phyloP scores from a whole-genome alignment of 2,888 invertebrate genomes.

The Cosmia pyralina region DNA sequence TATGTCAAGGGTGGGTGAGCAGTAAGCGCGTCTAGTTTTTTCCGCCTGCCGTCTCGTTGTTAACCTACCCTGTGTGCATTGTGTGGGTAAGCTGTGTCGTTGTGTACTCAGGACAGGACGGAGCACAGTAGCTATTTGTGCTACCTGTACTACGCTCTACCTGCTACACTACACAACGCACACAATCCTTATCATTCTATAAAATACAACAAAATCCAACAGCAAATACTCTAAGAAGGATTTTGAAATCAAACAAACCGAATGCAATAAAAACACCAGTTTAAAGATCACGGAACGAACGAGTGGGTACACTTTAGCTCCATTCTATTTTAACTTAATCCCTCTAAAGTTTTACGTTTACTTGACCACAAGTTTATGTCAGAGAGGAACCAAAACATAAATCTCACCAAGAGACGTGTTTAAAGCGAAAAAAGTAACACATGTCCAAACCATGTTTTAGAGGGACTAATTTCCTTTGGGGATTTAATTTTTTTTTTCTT shows the following conservation, averaged over 20 bases:
- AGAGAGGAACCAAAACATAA: constrained; percentile 84
- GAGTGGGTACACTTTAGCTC: constrained; percentile 63
- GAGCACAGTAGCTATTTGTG: constrained; percentile 85
- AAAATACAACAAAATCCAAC: constrained; percentile 83
- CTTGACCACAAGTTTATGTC: constrained; percentile 84
- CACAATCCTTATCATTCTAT: constrained; percentile 84
- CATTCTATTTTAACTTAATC: constrained; percentile 77
- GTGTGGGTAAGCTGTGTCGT: constrained; percentile 75
- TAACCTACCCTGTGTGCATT: constrained; percentile 69
- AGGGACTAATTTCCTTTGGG: constrained; percentile 89
- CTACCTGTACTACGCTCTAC: constrained; percentile 89
- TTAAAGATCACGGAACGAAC: constrained; percentile 46
- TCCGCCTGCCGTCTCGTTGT: constrained; percentile 63
- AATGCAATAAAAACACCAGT: constrained; percentile 70
- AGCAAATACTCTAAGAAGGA: constrained; percentile 78
- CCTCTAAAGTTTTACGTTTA: constrained; percentile 75
- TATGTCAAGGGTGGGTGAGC: constrained; percentile 51
- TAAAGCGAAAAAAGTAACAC: constrained; percentile 90
- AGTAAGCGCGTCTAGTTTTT: constrained; percentile 42
- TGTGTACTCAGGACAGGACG: constrained; percentile 87
- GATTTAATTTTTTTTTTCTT: constrained; percentile 79
- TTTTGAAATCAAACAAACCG: constrained; percentile 82
- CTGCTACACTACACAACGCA: constrained; percentile 71
- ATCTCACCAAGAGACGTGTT: constrained; percentile 85
- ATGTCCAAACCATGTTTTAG: constrained; percentile 88